Evolutionary conservation across 2,797 vertebrate species (phyloP).

Genomic region (Poecilia wingei): DNA sequence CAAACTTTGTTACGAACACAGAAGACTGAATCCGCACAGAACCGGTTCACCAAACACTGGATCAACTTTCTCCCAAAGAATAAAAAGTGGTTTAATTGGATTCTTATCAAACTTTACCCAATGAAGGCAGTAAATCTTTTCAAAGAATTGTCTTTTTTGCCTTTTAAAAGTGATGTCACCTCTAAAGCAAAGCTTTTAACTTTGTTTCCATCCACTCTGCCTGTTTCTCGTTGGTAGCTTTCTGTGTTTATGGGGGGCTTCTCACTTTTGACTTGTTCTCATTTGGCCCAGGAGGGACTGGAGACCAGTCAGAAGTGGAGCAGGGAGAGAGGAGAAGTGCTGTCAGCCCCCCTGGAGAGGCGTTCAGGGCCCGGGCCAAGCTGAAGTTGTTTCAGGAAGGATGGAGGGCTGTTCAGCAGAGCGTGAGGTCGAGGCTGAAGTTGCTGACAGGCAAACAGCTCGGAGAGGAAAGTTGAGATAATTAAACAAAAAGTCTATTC

Average conservation of each 20-base stretch:
- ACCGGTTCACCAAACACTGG: background rate
- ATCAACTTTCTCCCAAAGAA: background rate
- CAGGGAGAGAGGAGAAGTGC: slow-evolving; percentile 53
- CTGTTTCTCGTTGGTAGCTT: slow-evolving; percentile 13
- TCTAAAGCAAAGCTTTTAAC: slow-evolving; percentile 8
- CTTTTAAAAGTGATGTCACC: background rate
- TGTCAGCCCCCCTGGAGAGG: slow-evolving; percentile 66
- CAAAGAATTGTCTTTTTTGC: background rate
- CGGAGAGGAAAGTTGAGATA: slow-evolving; percentile 63
- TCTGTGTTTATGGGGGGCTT: slow-evolving; percentile 54
- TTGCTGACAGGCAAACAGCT: slow-evolving; percentile 76
- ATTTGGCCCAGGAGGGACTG: slow-evolving; percentile 56
- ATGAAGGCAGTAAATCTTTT: background rate
- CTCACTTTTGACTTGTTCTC: slow-evolving; percentile 21
- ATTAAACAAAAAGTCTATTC: slow-evolving; percentile 66
- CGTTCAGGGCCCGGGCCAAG: slow-evolving; percentile 67
- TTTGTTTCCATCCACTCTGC: background rate
- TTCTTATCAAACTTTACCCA: background rate
- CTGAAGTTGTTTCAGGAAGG: slow-evolving; percentile 46
- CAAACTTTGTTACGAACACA: background rate
- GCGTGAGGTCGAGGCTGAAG: slow-evolving; percentile 70
- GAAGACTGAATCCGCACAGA: background rate
- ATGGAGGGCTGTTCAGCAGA: slow-evolving; percentile 73
- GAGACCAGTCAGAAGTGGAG: slow-evolving; percentile 53
- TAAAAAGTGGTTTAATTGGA: background rate